These are phyloP conservation scores for Drosophila nasuta DNA, from an alignment of 1,140 invertebrate species.

Conservation along the genomic window DNA sequence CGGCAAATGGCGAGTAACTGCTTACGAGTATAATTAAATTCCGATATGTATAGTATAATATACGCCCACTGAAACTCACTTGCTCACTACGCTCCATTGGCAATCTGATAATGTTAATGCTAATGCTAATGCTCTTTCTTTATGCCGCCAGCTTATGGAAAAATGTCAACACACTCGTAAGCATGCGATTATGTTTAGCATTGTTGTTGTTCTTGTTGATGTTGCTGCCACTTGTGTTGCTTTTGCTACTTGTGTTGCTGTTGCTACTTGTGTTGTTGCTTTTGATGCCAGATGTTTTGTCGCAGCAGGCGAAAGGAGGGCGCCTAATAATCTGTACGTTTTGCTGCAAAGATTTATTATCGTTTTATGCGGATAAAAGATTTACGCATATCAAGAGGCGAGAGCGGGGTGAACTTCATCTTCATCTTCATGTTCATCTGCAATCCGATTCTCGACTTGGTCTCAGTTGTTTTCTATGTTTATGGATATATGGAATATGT, in stretches of 20 bases:
- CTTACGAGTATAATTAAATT: slow-evolving; percentile 47
- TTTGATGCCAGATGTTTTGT: slow-evolving; percentile 62
- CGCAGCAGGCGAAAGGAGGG: slow-evolving; percentile 45
- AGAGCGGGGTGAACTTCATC: slow-evolving; percentile 24
- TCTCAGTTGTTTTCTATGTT: slow-evolving; percentile 49
- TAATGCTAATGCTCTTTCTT: slow-evolving; percentile 24
- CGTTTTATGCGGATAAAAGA: slow-evolving; percentile 81
- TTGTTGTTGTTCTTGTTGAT: slow-evolving; percentile 3
- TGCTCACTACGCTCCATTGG: slow-evolving; percentile 34
- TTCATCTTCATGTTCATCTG: slow-evolving; percentile 3
- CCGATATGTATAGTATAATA: slow-evolving; percentile 19
- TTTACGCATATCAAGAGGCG: slow-evolving; percentile 55
- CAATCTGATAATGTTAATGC: slow-evolving; percentile 51
- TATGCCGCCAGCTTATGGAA: slow-evolving; percentile 29
- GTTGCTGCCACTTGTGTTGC: slow-evolving; percentile 12
- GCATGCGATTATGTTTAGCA: slow-evolving; percentile 43
- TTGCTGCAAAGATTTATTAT: slow-evolving; percentile 81
- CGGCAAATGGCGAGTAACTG: slow-evolving; percentile 16
- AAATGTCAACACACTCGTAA: slow-evolving; percentile 45
- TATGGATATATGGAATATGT: slow-evolving; percentile 56
- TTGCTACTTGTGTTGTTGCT: slow-evolving; percentile 16
- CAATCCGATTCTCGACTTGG: slow-evolving; percentile 36
- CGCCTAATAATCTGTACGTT: slow-evolving; percentile 78
- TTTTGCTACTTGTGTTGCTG: slow-evolving; percentile 21
- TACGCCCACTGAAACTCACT: slow-evolving; percentile 20